These are phyloP conservation scores for Bradypodion ventrale DNA, from an alignment of 2,797 vertebrate genomes.

Conservation along the genomic window DNA sequence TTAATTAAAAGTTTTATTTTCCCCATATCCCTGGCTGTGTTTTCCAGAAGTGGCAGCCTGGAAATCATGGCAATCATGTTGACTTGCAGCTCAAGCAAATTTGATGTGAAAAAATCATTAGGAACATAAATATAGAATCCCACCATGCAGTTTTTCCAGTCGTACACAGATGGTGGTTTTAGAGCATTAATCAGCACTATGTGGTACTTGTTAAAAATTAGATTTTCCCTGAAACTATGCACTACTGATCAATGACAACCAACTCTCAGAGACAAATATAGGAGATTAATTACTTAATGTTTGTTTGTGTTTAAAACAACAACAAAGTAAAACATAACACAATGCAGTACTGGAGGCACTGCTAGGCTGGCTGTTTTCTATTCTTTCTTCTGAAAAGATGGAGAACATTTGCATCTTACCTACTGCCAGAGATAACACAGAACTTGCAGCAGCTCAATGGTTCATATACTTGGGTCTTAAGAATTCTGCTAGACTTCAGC, in stretches of 20 bases:
- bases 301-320: conserved; percentile 1
- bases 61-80: conserved; percentile 59
- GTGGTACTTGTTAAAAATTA: conserved; percentile 64
- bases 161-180: not conserved
- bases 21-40: conserved; percentile 48
- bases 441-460: conserved; percentile 31
- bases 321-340: not conserved
- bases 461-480: not conserved
- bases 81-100: conserved; percentile 57
- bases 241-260: conserved; percentile 60
- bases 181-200: conserved; percentile 43
- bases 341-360: conserved; percentile 6
- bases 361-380: conserved; percentile 25
- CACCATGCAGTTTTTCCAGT: conserved; percentile 54
- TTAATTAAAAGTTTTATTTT: conserved; percentile 44
- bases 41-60: conserved; percentile 37
- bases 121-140: conserved; percentile 57
- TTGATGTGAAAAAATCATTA: conserved; percentile 59
- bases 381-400: conserved; percentile 25
- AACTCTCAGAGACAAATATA: conserved; percentile 57
- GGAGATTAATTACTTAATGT: conserved; percentile 59
- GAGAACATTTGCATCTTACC: not conserved
- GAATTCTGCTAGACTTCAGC: not conserved
- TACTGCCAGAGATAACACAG: conserved; percentile 28
- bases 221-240: conserved; percentile 60